A percentile compares a stretch with the other conserved stretches of the same genome.
Conservation (phyloP, 1,140 invertebrate genomes). For the Campoletis sonorensis region DNA sequence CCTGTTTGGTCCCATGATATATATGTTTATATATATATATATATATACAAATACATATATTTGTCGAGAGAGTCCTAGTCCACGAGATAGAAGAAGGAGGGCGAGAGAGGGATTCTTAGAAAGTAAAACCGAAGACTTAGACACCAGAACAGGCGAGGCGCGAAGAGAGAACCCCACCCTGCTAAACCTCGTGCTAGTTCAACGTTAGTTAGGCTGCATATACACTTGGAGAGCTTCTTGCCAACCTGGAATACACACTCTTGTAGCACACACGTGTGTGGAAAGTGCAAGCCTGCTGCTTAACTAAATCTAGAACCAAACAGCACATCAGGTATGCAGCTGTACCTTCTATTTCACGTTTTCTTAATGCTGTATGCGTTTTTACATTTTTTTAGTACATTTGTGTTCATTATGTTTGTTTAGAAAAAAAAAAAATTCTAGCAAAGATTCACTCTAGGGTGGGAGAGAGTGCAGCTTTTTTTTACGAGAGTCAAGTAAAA, state of each 20-base stretch:
- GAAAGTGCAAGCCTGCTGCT: background rate
- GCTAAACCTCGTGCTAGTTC: slow-evolving; percentile 57
- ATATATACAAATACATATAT: background rate
- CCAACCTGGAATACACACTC: background rate
- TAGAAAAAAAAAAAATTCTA: no score
- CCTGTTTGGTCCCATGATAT: slow-evolving; percentile 28
- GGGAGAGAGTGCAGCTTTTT: background rate
- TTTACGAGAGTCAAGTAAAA: slow-evolving; percentile 50
- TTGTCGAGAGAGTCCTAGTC: slow-evolving; percentile 36
- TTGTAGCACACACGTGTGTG: slow-evolving; percentile 7
- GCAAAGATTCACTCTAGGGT: background rate
- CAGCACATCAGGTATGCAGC: background rate
- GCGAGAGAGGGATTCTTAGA: slow-evolving; percentile 59
- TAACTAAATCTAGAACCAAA: background rate
- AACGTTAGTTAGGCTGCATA: slow-evolving; percentile 16
- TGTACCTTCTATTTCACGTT: slow-evolving; percentile 4
- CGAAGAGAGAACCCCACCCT: slow-evolving; percentile 61
- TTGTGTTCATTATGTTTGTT: no score
- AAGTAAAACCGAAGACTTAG: slow-evolving; percentile 68
- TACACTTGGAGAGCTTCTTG: slow-evolving; percentile 8
- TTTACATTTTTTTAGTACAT: background rate
- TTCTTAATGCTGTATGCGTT: background rate
- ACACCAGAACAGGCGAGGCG: slow-evolving; percentile 51
- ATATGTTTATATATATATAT: no score
- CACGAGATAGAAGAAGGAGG: slow-evolving; percentile 44